Conservation (phyloP, 2,888 invertebrate genomes). For the Proisotoma minuta region DNA sequence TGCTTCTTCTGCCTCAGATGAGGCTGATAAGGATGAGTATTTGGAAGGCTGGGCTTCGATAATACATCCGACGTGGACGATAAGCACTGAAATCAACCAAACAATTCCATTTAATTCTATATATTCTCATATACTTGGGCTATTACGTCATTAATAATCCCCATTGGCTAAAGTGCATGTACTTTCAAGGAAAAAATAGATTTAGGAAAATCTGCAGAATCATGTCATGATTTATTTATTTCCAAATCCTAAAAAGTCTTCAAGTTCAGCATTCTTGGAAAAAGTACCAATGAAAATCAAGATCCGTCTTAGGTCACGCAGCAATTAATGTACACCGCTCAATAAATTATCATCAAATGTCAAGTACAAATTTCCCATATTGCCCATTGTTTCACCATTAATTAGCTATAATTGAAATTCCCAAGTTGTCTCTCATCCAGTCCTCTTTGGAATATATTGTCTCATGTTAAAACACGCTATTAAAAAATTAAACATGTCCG, state of each 20-base stretch:
- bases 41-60: conserved; percentile 43
- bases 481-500: too few species aligned
- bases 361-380: neutral
- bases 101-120: too few species aligned
- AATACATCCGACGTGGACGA: conserved; percentile 46
- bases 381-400: neutral
- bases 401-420: neutral
- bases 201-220: too few species aligned
- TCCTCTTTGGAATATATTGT: too few species aligned
- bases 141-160: too few species aligned
- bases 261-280: neutral
- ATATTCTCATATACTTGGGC: too few species aligned
- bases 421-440: neutral
- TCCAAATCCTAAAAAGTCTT: too few species aligned
- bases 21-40: neutral
- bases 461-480: too few species aligned
- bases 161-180: too few species aligned
- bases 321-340: neutral
- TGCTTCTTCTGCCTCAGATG: conserved; percentile 12
- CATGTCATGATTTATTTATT: too few species aligned
- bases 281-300: neutral
- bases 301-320: conserved; percentile 1
- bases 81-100: conserved; percentile 37
- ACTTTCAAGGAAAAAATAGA: too few species aligned
- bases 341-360: neutral